These are phyloP conservation scores for Phylloscopus collybita DNA, from an alignment of 2,797 vertebrate species.

Conservation along the genomic window DNA sequence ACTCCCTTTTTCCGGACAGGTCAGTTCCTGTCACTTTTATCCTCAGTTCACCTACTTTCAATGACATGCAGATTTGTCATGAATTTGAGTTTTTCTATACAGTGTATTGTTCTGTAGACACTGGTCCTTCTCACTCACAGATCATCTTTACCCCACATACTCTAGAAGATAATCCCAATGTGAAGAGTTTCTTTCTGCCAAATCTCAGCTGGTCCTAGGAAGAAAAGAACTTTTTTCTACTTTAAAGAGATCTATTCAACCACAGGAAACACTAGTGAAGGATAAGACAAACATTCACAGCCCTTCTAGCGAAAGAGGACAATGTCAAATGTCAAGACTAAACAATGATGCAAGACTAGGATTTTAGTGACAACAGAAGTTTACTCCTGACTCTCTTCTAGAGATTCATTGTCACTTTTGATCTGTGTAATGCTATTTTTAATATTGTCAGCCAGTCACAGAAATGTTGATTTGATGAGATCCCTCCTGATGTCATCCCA, in stretches of 20 bases:
- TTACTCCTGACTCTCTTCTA: not conserved
- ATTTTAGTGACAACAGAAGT: not conserved
- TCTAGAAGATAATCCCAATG: not conserved
- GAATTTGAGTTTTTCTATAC: not conserved
- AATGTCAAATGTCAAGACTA: not conserved
- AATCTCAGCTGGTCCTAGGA: not conserved
- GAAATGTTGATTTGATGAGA: accelerated
- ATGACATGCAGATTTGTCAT: not conserved
- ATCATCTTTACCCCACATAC: not conserved
- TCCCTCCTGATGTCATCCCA: not conserved
- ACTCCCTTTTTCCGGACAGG: not conserved
- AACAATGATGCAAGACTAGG: not conserved
- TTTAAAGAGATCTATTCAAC: not conserved
- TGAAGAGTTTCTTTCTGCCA: not conserved
- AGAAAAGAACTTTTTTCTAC: not conserved
- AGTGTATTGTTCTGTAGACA: accelerated
- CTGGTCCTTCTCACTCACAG: not conserved
- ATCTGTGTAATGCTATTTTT: not conserved
- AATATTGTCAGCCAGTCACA: not conserved
- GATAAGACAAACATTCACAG: not conserved
- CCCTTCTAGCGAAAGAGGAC: not conserved
- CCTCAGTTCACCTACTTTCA: not conserved
- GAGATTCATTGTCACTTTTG: not conserved
- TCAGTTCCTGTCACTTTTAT: not conserved
- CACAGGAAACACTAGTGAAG: not conserved